Evolutionary conservation across 2,797 vertebrate species (phyloP), one percentile per base, ranked within the genome.

Genomic region (Fistularia commersonii): DNA sequence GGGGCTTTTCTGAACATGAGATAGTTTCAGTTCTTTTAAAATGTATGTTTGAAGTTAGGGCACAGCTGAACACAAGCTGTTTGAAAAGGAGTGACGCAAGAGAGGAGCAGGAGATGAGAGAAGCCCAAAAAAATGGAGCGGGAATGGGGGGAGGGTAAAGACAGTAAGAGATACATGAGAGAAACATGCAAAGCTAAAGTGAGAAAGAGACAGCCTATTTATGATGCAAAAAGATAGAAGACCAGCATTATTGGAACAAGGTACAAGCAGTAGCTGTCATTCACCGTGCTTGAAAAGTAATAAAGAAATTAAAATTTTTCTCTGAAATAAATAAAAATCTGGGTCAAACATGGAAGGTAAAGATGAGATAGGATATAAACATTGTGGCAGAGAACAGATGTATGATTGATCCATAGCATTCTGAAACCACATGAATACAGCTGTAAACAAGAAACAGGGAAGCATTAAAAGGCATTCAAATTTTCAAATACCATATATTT

Each of bases 21-120:
- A 86, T 87, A 79, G 80, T 88, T 88, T 85, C 58, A 56, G 70
- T 85, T 82, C 71, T 79, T 82, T 80, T 74, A 79, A 88, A 80
- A 88, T 82, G 79, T 79, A 80, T 77, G 85, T 87, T 88, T 87
- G 84, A 89, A 89, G 88, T 85, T 66, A 72, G 64, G 71, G 72
- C 71, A 81, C 57, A 72, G 81, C 77, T 77, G 76, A 83, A 80
- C 71, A 76, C 67, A 65, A 78, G 79, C 80, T 73, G 77, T 82
- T 83, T 87, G 77, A 89, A 83, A 76, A 77, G 64, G 73, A 76
- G 57, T 84, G 84, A 87, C 76, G 84, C 79, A 85, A 85, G 73
- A 82, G 73, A 45, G 57, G 57, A 77, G 78, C 60, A 58, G 79
- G 61, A 81, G 72, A 85, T 77, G 77, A 80, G 79, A 76, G 69